Evolutionary conservation across 2,797 vertebrate genomes (phyloP).

Genomic region (Acipenser transmontanus): DNA sequence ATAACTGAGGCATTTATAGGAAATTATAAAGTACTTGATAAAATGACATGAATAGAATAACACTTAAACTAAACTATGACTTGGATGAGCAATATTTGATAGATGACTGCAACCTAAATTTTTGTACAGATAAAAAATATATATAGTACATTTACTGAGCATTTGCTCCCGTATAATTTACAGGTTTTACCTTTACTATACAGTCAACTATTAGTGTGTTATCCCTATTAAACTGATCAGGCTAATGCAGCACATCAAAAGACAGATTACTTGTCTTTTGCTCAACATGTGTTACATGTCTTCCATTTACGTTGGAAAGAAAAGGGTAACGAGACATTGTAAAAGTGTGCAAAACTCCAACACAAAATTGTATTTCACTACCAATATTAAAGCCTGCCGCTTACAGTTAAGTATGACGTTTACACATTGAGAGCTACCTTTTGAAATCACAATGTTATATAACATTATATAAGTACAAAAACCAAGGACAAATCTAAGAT

Average conservation of each 20-base stretch:
- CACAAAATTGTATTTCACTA: constrained; percentile 40
- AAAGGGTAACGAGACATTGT: constrained; percentile 33
- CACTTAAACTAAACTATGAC: too few species aligned
- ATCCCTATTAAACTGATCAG: constrained; percentile 19
- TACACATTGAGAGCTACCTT: constrained; percentile 30
- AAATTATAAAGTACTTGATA: too few species aligned
- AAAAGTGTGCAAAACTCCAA: constrained; percentile 44
- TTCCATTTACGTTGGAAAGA: constrained; percentile 24
- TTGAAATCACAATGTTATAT: constrained; percentile 42
- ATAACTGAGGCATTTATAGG: too few species aligned
- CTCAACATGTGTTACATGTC: constrained; percentile 33
- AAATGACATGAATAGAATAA: too few species aligned
- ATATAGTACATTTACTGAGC: too few species aligned
- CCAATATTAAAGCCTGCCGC: constrained; percentile 47
- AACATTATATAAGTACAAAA: neutral
- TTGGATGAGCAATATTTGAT: too few species aligned
- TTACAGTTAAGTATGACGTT: constrained; percentile 55
- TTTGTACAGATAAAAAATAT: too few species aligned
- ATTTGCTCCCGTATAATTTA: too few species aligned
- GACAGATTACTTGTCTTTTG: constrained; percentile 31
- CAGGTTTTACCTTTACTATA: neutral
- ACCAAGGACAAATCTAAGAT: too few species aligned
- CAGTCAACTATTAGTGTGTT: constrained; percentile 6
- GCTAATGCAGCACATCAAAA: constrained; percentile 29
- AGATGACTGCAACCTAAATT: too few species aligned